Evolutionary conservation across 2,888 invertebrate genomes (phyloP), one percentile per base, ranked within the genome.

Genomic region (Eupithecia subumbrata): DNA sequence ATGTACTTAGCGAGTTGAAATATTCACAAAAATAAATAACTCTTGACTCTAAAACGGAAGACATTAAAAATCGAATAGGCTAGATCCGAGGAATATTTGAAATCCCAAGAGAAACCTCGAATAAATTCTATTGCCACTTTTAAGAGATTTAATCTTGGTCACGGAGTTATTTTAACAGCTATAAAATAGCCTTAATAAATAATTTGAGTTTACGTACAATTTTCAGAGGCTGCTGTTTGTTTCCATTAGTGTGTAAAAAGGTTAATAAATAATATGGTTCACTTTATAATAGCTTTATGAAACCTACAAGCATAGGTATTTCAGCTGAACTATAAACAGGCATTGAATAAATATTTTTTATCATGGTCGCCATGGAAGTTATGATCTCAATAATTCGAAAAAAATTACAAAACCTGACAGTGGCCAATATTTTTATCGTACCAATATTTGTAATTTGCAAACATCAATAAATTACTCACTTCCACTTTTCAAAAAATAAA

Each of bases 141-240:
- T 18, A 18, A 18, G 5, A n/a, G 0, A 66, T 66, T n/a, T 34
- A 37, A 66, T 34, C 9, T 37, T 37, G 37, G 37, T 71, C 71
- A 71, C 63, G 48, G 34, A 60, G 18, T 63, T 22, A 67, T 68
- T 40, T 63, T 37, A 40, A 69, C 40, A 18, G 18, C 67, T 69
- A 60, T 67, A 74, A 71, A 73, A 73, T 69, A 52, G 25, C 52
- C 63, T 22, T 69, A 12, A 66, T 76, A 60, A 74, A 74, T 76
- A 74, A 72, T 72, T 72, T 30, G 37, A 77, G 22, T 76, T 68
- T 56, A 40, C 68, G 52, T 45, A 37, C 56, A 25, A 2, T 64
- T 70, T 74, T 72, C 14, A 56, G 56, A 16, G 60, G 63, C 73
- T 68, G 63, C 73, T 68, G 64, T 43, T 56, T 74, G 64, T 43